A percentile compares a stretch with the other conserved stretches of the same genome.
Evolutionary conservation across 2,113 vertebrate genomes (phyloP).

Genomic region (Chaetura pelagica): DNA sequence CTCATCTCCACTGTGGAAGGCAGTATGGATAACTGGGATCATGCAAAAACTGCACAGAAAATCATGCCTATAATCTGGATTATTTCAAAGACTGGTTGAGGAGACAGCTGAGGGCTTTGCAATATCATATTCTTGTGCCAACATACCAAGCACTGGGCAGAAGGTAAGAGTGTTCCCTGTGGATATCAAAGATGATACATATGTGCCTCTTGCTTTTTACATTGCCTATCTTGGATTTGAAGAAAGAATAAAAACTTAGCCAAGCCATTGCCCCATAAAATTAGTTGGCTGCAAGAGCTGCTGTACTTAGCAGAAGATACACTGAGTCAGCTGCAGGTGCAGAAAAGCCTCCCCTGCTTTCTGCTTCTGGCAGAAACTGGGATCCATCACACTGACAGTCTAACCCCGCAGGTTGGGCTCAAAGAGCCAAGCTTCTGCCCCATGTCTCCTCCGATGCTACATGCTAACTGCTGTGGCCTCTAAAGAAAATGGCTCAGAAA

Average conservation of each 20-base stretch:
- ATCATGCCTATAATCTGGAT: not conserved
- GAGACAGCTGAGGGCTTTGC: not conserved
- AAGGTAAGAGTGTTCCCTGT: not conserved
- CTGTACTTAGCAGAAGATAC: not conserved
- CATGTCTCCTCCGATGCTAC: accelerated
- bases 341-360: not conserved
- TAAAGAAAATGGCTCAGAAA: not conserved
- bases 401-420: not conserved
- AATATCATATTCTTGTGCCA: not conserved
- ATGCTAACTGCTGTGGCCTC: accelerated
- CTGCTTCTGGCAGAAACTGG: not conserved
- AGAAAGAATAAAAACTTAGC: not conserved
- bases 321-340: not conserved
- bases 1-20: not conserved
- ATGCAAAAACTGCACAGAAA: not conserved
- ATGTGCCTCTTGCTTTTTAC: not conserved
- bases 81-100: not conserved
- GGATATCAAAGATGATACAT: not conserved
- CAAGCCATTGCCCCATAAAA: slow-evolving; percentile 9
- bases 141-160: not conserved
- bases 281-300: not conserved
- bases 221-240: not conserved
- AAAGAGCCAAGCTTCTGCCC: not conserved
- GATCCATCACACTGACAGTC: not conserved
- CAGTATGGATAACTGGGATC: not conserved